Base-by-base conservation (phyloP, 2,888 invertebrate genomes). In the Chymomyza procnemis region DNA sequence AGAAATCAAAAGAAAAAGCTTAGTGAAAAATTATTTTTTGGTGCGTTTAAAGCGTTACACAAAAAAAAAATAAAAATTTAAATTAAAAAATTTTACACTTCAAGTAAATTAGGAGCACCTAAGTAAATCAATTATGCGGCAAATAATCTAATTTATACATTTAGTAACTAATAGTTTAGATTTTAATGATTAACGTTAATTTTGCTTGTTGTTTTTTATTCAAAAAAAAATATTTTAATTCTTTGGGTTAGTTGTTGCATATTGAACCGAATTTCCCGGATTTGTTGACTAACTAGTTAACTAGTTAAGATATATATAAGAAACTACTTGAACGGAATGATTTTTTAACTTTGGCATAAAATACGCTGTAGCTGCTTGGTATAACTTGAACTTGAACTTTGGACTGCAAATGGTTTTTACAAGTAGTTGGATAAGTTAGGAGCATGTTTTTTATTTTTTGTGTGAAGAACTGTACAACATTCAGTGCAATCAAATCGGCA, bases 61-160 rank as follows among this genome's bases (percentile, higher is more conserved):
- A 21, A 21, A 21, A 48, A 50, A 18, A 6, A 48, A 18, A 6
- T 14, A 48, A 1, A 41, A 41, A 12, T 12, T 12, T 12, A 41
- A 9, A 9, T 12, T 2, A 18, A 48, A 48, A 48, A 50, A n/a
- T n/a, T 18, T 18, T 50, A 50, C 48, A 50, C 34, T 50, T 50
- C 16, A 50, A 50, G 16, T 16, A 50, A 21, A 16, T n/a, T 12
- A 50, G 6, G 19, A 50, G 50, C 16, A 50, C 50, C 1, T 18
- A 50, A 50, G 50, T 16, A 50, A 18, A 16, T 50, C 14, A 50
- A 50, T 75, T 74, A 71, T 68, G 64, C 69, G 69, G 81, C 82
- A 81, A 86, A 81, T 78, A 79, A 80, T 85, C 85, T 83, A 83
- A 70, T 70, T 74, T 68, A 73, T 75, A 83, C 87, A 87, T 70